Conservation (phyloP, 2,888 invertebrate species). For the Nomada fucata region DNA sequence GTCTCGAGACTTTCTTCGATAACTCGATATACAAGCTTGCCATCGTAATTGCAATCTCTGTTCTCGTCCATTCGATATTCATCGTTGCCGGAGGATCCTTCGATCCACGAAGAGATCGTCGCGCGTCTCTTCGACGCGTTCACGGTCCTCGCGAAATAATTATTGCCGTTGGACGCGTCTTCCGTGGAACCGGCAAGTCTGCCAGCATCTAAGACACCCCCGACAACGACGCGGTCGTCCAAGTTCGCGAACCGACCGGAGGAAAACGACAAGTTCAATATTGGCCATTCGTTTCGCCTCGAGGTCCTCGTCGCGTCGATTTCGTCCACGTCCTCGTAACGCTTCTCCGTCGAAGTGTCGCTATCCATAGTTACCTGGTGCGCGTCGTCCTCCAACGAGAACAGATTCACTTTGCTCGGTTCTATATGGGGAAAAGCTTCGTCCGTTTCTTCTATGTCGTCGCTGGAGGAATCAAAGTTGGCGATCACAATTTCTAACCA, state of each 20-base stretch:
- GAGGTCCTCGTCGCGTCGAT: too few relatives aligned
- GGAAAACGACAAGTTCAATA: background rate
- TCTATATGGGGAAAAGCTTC: background rate
- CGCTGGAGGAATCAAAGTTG: rapidly evolving
- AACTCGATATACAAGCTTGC: too few relatives aligned
- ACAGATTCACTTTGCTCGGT: constrained; percentile 9
- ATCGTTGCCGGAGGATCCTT: background rate
- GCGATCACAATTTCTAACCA: background rate
- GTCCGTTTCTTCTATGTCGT: background rate
- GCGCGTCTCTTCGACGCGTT: background rate
- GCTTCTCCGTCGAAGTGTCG: too few relatives aligned
- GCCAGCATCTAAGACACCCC: background rate
- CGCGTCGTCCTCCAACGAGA: background rate
- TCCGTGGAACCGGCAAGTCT: background rate
- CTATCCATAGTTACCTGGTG: too few relatives aligned
- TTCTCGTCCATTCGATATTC: background rate
- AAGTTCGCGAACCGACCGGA: background rate
- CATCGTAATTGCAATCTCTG: background rate
- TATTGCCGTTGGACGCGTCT: background rate
- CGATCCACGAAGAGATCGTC: background rate
- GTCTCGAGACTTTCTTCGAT: background rate
- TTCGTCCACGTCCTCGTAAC: background rate
- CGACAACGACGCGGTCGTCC: too few relatives aligned
- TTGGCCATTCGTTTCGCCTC: too few relatives aligned
- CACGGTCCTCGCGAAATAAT: background rate